Conservation (phyloP, 2,888 invertebrate species). For the Morpho deidamia region DNA sequence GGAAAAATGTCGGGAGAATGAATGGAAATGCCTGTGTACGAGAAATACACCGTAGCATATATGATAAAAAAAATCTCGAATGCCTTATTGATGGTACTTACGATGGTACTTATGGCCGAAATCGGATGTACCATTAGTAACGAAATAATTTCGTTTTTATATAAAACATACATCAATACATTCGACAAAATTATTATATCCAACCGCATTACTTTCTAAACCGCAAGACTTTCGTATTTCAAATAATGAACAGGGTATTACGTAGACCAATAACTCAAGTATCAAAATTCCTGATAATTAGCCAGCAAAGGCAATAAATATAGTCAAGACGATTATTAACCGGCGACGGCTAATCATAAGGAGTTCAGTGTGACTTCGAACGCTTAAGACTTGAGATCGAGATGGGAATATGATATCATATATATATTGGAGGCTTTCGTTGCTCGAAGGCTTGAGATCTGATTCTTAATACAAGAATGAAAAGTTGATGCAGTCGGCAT, state of each 20-base stretch:
- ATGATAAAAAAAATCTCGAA: too few species aligned
- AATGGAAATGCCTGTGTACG: too few species aligned
- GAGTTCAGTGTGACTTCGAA: conserved; percentile 44
- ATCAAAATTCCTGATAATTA: conserved; percentile 76
- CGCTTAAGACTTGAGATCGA: conserved; percentile 36
- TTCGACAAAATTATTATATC: too few species aligned
- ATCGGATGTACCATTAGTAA: too few species aligned
- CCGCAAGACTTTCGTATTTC: conserved; percentile 15
- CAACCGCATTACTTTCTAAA: conserved; percentile 12
- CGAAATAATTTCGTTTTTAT: too few species aligned
- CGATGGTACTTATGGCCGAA: too few species aligned
- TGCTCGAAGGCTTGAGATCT: neutral
- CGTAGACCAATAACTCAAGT: conserved; percentile 64
- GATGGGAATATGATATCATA: conserved; percentile 13
- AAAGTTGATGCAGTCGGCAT: neutral
- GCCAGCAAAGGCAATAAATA: conserved; percentile 68
- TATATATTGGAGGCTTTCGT: neutral
- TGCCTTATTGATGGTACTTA: too few species aligned
- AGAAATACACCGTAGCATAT: too few species aligned
- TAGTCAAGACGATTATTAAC: conserved; percentile 65
- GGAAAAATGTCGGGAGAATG: too few species aligned
- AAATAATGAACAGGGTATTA: conserved; percentile 20
- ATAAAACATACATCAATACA: too few species aligned
- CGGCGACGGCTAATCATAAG: conserved; percentile 64
- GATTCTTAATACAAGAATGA: neutral